phyloP scores from a whole-genome alignment of 2,797 vertebrate species.

The Heterohyrax brucei region DNA sequence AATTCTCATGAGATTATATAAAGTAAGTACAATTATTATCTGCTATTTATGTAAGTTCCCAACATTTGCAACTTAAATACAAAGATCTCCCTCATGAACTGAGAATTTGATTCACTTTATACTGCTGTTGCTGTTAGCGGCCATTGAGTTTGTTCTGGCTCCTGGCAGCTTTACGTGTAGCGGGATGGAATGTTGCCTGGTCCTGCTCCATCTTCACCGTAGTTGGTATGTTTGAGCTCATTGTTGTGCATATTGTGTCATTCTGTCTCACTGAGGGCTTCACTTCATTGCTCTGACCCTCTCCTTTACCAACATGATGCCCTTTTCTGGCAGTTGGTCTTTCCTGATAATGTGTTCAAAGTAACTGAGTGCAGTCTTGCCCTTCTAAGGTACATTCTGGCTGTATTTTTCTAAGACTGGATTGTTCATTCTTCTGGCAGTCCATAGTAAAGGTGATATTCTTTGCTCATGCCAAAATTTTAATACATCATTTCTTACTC shows the following conservation, averaged over 20 bases:
- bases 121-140: not conserved
- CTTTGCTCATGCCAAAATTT: not conserved
- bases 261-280: not conserved
- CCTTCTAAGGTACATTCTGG: not conserved
- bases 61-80: constrained; percentile 46
- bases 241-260: not conserved
- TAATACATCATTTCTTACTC: not conserved
- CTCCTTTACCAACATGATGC: not conserved
- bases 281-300: not conserved
- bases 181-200: not conserved
- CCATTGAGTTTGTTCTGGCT: not conserved
- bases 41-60: constrained; percentile 1
- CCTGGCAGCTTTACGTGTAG: not conserved
- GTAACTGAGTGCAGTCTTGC: not conserved
- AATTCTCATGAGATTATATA: constrained; percentile 49
- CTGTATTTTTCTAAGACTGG: not conserved
- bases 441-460: not conserved
- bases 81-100: constrained; percentile 29
- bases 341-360: not conserved
- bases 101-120: constrained; percentile 42
- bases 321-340: not conserved
- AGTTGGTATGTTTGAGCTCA: not conserved
- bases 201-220: not conserved
- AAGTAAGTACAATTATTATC: not conserved
- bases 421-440: not conserved